Evolutionary conservation across 2,888 invertebrate genomes (phyloP).

Genomic region (Acanthosoma haemorrhoidale): DNA sequence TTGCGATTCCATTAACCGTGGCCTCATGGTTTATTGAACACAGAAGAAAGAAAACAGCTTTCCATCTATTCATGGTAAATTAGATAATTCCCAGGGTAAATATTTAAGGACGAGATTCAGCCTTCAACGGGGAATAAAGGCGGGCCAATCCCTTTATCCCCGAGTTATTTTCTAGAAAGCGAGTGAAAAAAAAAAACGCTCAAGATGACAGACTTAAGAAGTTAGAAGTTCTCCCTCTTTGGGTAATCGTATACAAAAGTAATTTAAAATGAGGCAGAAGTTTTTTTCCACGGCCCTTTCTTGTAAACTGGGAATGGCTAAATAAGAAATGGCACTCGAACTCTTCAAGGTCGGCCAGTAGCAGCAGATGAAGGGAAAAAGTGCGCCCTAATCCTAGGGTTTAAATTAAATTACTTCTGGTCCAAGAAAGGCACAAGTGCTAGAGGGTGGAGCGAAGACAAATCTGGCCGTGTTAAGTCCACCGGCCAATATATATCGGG

Average conservation of each 20-base stretch:
- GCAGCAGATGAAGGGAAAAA: not conserved
- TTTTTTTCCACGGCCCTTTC: not conserved
- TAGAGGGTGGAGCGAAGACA: not conserved
- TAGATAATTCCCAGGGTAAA: no score
- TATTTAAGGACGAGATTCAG: not conserved
- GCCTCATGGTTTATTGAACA: no score
- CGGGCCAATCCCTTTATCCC: not conserved
- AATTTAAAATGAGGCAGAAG: conserved; percentile 2
- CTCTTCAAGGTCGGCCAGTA: not conserved
- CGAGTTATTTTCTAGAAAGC: not conserved
- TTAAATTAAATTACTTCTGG: not conserved
- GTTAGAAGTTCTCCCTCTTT: not conserved
- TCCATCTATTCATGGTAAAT: no score
- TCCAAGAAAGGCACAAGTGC: not conserved
- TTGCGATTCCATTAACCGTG: no score
- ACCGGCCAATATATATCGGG: not conserved
- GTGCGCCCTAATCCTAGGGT: not conserved
- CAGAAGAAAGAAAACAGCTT: no score
- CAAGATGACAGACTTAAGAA: not conserved
- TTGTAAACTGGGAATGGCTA: not conserved
- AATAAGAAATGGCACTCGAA: not conserved
- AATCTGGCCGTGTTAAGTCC: not conserved
- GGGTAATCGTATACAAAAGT: not conserved
- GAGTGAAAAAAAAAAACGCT: not conserved
- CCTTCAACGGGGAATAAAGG: not conserved